Conservation (phyloP, 2,797 vertebrate species). For the Scyliorhinus canicula region DNA sequence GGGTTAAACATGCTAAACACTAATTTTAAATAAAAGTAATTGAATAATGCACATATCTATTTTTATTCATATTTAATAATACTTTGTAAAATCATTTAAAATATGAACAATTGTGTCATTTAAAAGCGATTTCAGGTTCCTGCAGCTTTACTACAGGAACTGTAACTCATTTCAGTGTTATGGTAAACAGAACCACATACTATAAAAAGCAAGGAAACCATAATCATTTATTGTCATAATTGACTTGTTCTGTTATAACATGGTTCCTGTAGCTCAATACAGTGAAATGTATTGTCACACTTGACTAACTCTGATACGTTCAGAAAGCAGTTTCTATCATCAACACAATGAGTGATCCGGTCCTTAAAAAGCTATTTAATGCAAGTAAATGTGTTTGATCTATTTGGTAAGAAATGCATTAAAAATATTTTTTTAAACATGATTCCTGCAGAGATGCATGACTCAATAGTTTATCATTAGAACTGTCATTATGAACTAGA, state of each 20-base stretch:
- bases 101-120: background rate
- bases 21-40: background rate
- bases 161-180: background rate
- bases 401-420: background rate
- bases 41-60: background rate
- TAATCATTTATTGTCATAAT: slow-evolving; percentile 1
- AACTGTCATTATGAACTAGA: background rate
- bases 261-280: no score
- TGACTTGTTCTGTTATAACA: no score
- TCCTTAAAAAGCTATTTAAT: background rate
- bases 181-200: background rate
- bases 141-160: background rate
- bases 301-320: background rate
- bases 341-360: background rate
- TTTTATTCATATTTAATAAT: background rate
- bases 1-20: background rate
- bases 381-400: background rate
- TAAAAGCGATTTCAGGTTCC: background rate
- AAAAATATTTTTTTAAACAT: background rate
- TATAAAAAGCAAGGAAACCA: background rate
- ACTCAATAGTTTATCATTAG: background rate
- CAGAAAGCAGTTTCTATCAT: background rate
- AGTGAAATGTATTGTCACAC: no score
- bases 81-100: background rate
- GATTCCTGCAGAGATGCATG: background rate